A percentile compares a stretch with the other conserved stretches of the same genome.
phyloP scores from a whole-genome alignment of 2,888 invertebrate genomes.

The Stenoptilia bipunctidactyla region DNA sequence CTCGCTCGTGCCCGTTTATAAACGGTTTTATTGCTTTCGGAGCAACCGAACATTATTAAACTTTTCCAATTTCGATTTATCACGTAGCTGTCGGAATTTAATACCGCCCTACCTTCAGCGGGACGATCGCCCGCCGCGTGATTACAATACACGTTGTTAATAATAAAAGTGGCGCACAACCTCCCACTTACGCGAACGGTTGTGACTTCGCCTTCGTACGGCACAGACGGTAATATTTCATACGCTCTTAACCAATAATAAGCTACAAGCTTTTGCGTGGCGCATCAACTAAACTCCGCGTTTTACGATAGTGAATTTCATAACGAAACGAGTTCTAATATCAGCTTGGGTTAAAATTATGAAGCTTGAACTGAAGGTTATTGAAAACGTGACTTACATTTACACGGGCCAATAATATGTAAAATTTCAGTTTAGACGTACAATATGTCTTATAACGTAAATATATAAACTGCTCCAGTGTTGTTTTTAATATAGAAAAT shows the following conservation, averaged over 20 bases:
- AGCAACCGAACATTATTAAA: conserved; percentile 73
- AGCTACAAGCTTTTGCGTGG: conserved; percentile 5
- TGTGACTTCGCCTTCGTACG: conserved; percentile 17
- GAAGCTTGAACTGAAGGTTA: conserved; percentile 70
- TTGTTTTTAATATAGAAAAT: neutral
- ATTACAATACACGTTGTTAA: conserved; percentile 71
- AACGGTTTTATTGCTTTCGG: conserved; percentile 73
- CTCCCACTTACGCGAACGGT: conserved; percentile 11
- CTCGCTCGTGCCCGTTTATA: conserved; percentile 70
- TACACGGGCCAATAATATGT: conserved; percentile 38
- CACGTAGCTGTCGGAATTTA: conserved; percentile 73
- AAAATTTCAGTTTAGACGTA: conserved; percentile 1
- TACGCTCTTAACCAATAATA: conserved; percentile 2
- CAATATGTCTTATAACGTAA: neutral
- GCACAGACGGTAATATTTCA: conserved; percentile 3
- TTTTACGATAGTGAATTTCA: conserved; percentile 39
- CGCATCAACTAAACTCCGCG: conserved; percentile 4
- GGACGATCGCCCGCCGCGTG: conserved; percentile 70
- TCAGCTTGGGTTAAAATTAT: conserved; percentile 65
- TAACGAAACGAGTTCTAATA: conserved; percentile 66
- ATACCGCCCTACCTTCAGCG: conserved; percentile 71
- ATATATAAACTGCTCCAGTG: neutral
- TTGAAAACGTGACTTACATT: conserved; percentile 71
- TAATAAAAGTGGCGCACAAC: conserved; percentile 43
- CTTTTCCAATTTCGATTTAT: conserved; percentile 73